Base-by-base conservation (phyloP, 2,113 vertebrate species). In the Sarotherodon lohbergeri region DNA sequence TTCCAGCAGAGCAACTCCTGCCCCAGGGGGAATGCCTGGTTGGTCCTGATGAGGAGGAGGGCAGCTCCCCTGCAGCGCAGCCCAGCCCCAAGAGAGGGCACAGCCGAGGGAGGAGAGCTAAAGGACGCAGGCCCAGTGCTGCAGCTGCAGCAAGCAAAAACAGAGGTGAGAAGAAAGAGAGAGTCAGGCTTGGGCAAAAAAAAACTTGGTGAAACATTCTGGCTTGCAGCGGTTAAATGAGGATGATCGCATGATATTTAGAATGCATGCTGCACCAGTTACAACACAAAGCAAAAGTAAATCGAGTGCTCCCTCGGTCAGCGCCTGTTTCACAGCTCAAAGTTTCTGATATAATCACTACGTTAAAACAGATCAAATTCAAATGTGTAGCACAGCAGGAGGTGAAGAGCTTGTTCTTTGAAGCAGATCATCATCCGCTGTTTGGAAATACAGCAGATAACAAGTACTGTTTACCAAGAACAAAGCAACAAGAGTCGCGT, bases 101-200 rank as follows among this genome's bases (percentile, higher is more conserved):
- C 7, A 95, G 95, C 80, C 95, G 97, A 29, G 97, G 97, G 4
- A 97, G 98, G 73, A 98, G 97, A 88, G 89, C 95, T 9, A 98
- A 97, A 95, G 91, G 92, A 7, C 92, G 96, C 27, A 97, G 96
- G 92, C 57, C 83, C 1, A 94, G 96, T 88, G 89, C 96, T 11
- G 85, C 95, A 3, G 46, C 94, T 81, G 1, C 66, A 71, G 11
- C 86, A 80, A 73, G 82, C 79, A 91, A 55, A 82, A 94, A 90
- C 9, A 85, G 96, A 97, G 97, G 98, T 99, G 85, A 97, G 94
- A 24, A 16, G 10, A n/a, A 1, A 66, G 36, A 9, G 3, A 4
- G n/a, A 24, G 24, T 19, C 71, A 12, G 1, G 3, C 16, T 50
- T 19, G 71, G 24, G 24, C 43, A 76, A 46, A 19, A 32, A 48